These are phyloP conservation scores for Leucania comma DNA, from an alignment of 2,888 invertebrate genomes.

Conservation along the genomic window DNA sequence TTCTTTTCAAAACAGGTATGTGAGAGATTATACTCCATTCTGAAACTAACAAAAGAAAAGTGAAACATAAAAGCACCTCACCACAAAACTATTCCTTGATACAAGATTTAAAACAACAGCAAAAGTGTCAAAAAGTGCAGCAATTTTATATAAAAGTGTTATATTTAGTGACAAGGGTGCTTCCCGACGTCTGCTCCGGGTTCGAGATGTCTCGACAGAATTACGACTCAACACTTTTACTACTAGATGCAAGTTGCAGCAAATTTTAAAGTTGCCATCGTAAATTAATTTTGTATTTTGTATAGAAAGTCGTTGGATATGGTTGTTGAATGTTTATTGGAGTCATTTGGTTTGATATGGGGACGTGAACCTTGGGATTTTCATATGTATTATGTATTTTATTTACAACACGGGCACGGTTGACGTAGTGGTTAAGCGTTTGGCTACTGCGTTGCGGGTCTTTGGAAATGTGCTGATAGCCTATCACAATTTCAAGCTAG, in stretches of 20 bases:
- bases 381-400: no score
- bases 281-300: slow-evolving; percentile 47
- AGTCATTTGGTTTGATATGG: neutral
- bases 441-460: no score
- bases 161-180: slow-evolving; percentile 47
- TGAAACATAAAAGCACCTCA: neutral
- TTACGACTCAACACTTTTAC: slow-evolving; percentile 52
- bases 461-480: no score
- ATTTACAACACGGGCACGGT: no score
- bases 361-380: neutral
- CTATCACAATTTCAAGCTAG: no score
- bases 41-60: neutral
- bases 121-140: slow-evolving; percentile 17
- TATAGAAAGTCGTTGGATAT: slow-evolving; percentile 8
- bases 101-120: slow-evolving; percentile 19
- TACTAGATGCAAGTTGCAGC: slow-evolving; percentile 29
- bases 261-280: slow-evolving; percentile 38
- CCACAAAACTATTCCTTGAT: neutral
- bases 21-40: no score
- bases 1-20: no score
- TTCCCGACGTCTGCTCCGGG: slow-evolving; percentile 46
- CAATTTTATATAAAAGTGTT: slow-evolving; percentile 31
- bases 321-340: slow-evolving; percentile 35
- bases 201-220: slow-evolving; percentile 56
- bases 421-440: no score